Evolutionary conservation across 2,888 invertebrate species (phyloP).

Genomic region (Xestia sexstrigata): DNA sequence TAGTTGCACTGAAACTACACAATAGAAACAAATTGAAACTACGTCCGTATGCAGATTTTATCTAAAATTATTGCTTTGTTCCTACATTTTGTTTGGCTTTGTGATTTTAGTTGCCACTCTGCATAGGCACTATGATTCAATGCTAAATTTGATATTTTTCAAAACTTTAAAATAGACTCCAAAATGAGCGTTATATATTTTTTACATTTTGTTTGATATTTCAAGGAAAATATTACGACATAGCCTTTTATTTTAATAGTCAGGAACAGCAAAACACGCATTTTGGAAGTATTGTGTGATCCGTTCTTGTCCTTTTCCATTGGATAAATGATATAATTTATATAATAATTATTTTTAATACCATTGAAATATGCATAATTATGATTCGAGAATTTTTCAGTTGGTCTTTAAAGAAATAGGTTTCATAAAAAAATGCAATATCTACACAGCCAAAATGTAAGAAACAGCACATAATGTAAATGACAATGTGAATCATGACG

Average conservation of each 20-base stretch:
- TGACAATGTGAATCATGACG: neutral
- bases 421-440: neutral
- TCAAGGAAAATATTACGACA: neutral
- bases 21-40: slow-evolving; percentile 46
- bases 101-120: slow-evolving; percentile 8
- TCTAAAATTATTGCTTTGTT: slow-evolving; percentile 32
- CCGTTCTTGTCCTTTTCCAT: neutral
- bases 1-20: slow-evolving; percentile 24
- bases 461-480: neutral
- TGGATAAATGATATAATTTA: too few species aligned
- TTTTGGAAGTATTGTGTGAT: neutral
- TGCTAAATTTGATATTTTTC: neutral
- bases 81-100: slow-evolving; percentile 19
- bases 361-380: too few species aligned
- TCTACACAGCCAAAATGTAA: neutral
- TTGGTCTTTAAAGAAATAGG: too few species aligned
- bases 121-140: neutral
- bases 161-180: neutral
- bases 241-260: neutral
- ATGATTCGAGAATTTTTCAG: neutral
- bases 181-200: neutral
- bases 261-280: neutral
- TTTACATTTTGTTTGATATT: neutral
- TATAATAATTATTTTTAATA: too few species aligned
- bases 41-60: slow-evolving; percentile 26